phyloP scores from a whole-genome alignment of 2,888 invertebrate genomes.

The Drosophila multiciliata region DNA sequence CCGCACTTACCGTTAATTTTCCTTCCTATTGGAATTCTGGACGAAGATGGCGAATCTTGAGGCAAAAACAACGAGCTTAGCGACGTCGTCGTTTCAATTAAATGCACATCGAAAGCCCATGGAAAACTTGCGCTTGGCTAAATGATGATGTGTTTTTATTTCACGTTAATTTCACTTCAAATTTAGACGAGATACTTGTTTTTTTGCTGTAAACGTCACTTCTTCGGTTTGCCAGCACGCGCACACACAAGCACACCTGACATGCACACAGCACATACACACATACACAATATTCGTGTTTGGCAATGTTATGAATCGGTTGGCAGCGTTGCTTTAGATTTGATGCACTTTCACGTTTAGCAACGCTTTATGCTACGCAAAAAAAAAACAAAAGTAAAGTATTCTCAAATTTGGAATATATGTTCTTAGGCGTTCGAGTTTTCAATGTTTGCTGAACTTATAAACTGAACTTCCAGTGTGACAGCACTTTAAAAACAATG shows the following conservation, averaged over 20 bases:
- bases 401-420: slow-evolving; percentile 33
- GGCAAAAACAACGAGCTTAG: slow-evolving; percentile 40
- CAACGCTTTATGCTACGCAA: slow-evolving; percentile 23
- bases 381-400: slow-evolving; percentile 54
- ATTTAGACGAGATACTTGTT: slow-evolving; percentile 65
- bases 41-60: slow-evolving; percentile 53
- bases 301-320: slow-evolving; percentile 36
- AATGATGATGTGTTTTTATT: slow-evolving; percentile 31
- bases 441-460: slow-evolving; percentile 57
- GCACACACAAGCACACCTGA: slow-evolving; percentile 43
- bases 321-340: slow-evolving; percentile 30
- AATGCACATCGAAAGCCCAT: slow-evolving; percentile 43
- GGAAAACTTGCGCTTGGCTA: slow-evolving; percentile 21
- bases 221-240: slow-evolving; percentile 53
- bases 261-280: slow-evolving; percentile 23
- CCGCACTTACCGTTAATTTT: slow-evolving; percentile 54
- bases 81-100: slow-evolving; percentile 50
- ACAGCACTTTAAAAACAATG: slow-evolving; percentile 40
- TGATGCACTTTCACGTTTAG: slow-evolving; percentile 23
- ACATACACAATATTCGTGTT: slow-evolving; percentile 32
- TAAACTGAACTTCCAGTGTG: slow-evolving; percentile 60
- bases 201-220: slow-evolving; percentile 71
- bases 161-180: slow-evolving; percentile 50
- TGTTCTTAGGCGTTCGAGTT: slow-evolving; percentile 40
- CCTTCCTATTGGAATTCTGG: slow-evolving; percentile 49